Evolutionary conservation across 2,113 vertebrate species (phyloP).

Genomic region (Lophotis ruficrista): DNA sequence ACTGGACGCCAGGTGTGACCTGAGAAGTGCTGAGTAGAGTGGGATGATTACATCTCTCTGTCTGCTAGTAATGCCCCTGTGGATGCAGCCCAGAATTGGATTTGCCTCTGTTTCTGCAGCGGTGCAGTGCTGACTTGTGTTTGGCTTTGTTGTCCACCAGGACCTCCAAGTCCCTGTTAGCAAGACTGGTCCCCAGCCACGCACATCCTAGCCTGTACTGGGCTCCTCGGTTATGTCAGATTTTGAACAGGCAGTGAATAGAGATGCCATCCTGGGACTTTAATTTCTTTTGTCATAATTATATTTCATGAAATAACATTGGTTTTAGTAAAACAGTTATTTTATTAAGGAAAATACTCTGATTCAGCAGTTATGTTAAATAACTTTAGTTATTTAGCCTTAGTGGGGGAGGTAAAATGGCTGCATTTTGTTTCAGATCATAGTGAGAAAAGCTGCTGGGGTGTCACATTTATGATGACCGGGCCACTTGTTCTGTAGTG

Average conservation of each 20-base stretch:
- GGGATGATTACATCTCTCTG: neutral
- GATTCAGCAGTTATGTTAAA: neutral
- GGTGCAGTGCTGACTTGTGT: neutral
- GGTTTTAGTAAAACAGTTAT: neutral
- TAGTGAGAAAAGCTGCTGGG: neutral
- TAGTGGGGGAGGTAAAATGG: neutral
- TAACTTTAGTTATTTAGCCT: too few species aligned
- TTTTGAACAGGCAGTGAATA: neutral
- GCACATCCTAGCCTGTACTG: neutral
- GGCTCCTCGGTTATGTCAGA: neutral
- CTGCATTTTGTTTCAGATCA: neutral
- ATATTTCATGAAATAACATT: neutral
- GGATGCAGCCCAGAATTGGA: neutral
- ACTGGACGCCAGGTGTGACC: neutral
- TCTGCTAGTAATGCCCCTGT: neutral
- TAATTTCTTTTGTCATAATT: neutral
- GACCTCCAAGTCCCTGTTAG: neutral
- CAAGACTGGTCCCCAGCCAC: neutral
- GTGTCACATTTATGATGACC: neutral
- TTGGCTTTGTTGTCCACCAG: neutral
- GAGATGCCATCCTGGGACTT: neutral
- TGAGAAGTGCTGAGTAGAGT: neutral
- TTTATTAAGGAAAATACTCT: neutral
- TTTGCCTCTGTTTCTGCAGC: neutral
- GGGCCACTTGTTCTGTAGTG: neutral